Evolutionary conservation across 2,113 vertebrate species (phyloP), one percentile per base, ranked within the genome.

Genomic region (Oryzias woworae): DNA sequence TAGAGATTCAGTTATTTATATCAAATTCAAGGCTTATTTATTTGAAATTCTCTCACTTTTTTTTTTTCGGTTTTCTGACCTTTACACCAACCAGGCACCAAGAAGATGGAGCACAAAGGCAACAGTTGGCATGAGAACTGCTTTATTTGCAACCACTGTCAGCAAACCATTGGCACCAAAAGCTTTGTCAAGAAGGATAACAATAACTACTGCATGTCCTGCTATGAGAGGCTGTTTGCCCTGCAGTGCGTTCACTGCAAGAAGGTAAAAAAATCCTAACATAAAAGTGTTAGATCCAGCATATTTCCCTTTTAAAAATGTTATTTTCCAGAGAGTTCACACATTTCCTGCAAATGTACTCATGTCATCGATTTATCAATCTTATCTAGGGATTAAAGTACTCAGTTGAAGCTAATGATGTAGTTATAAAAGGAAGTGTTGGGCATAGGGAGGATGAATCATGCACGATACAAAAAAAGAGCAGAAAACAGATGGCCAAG

Each of bases 51-150:
- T 48, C 45, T 7, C 15, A 47, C 45, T 47, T n/a, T n/a, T n/a
- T 47, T n/a, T 47, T n/a, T n/a, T n/a, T n/a, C n/a, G 44, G 20
- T 20, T 45, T 16, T 45, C n/a, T 48, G 18, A 20, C 16, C n/a
- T 7, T 12, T 20, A 7, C 26, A 8, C 31, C 26, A 28, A 31
- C 17, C 86, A 98, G 97, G 97, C 50, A 95, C 96, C 58, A 96
- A 96, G 78, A 98, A 97, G 90, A 98, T 99, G 96, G 97, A 98
- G 80, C 95, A 98, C 53, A 97, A 95, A 76, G 95, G 95, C 53
- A 95, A 89, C 85, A 98, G 95, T 80, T 98, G 97, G 97, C 97
- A 99, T 0, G 95, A 98, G 94, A 95, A 93, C 24, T 99, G 97
- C 71, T 99, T 98, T 65, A 90, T 89, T 86, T 98, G 97, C 82